These are phyloP conservation scores for Drosophila watanabei DNA, from an alignment of 1,140 invertebrate species.

Conservation along the genomic window DNA sequence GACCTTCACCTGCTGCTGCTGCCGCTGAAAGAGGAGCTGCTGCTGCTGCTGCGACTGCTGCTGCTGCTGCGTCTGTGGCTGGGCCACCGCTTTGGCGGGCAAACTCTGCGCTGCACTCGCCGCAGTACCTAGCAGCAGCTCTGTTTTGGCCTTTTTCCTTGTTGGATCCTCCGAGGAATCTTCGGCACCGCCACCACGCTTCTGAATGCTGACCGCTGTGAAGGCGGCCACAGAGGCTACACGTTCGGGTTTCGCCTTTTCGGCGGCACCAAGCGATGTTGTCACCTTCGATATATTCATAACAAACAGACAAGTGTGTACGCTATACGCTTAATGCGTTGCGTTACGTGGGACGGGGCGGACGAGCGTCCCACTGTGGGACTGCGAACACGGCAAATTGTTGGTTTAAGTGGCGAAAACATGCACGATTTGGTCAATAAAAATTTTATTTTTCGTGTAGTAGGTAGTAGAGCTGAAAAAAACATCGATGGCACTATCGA, in stretches of 20 bases:
- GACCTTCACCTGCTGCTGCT: constrained; percentile 31
- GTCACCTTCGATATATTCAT: constrained; percentile 84
- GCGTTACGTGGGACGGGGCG: constrained; percentile 32
- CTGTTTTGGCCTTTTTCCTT: constrained; percentile 71
- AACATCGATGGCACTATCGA: constrained; percentile 15
- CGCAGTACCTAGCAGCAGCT: constrained; percentile 57
- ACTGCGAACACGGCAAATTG: constrained; percentile 38
- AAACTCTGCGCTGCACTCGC: constrained; percentile 58
- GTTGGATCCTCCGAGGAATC: constrained; percentile 57
- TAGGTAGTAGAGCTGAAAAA: constrained; percentile 26
- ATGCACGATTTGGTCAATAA: constrained; percentile 54
- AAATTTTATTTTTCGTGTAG: constrained; percentile 59
- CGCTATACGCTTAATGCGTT: constrained; percentile 37
- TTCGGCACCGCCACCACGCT: constrained; percentile 68
- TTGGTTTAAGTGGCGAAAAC: constrained; percentile 68
- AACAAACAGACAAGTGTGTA: constrained; percentile 62
- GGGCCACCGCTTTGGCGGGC: constrained; percentile 61
- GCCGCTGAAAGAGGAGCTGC: constrained; percentile 17
- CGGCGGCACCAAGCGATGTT: constrained; percentile 82
- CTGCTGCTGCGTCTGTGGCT: constrained; percentile 27
- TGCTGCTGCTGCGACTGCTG: constrained; percentile 27
- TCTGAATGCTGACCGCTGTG: constrained; percentile 69
- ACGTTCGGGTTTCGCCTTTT: constrained; percentile 82
- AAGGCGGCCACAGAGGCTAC: constrained; percentile 68
- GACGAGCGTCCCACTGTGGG: constrained; percentile 40